Percentiles rank a stretch among this genome's conserved stretches.
Conservation (phyloP, 2,113 vertebrate genomes). For the Phrynocephalus versicolor region DNA sequence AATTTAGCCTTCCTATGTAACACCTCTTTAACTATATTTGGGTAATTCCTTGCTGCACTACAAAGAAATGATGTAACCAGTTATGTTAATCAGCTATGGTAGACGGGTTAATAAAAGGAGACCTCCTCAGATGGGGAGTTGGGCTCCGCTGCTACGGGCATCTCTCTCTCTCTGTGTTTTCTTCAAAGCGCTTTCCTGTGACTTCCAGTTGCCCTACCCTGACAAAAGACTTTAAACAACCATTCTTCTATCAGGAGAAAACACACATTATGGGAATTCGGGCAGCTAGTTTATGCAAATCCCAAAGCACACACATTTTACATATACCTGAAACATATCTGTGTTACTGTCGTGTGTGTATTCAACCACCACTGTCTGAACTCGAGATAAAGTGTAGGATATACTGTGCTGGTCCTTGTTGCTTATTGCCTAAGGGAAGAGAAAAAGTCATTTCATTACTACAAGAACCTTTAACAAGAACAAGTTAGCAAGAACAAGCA, state of each 20-base stretch:
- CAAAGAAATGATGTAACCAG: too few relatives aligned
- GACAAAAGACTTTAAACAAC: too few relatives aligned
- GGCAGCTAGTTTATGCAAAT: background rate
- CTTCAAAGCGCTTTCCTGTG: too few relatives aligned
- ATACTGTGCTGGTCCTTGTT: constrained; percentile 99
- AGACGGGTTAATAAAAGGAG: too few relatives aligned
- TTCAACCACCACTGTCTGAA: constrained; percentile 97
- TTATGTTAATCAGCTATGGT: too few relatives aligned
- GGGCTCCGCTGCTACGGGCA: too few relatives aligned
- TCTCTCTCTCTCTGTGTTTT: too few relatives aligned
- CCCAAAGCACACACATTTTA: constrained; percentile 7
- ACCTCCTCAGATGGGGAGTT: too few relatives aligned
- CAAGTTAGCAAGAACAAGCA: background rate
- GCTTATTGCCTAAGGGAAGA: constrained; percentile 90
- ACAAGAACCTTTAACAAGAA: background rate
- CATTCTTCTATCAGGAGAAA: background rate
- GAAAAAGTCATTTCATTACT: background rate
- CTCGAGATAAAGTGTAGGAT: constrained; percentile 96
- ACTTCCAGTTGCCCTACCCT: too few relatives aligned
- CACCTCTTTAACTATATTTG: too few relatives aligned
- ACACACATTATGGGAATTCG: background rate
- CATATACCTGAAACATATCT: constrained; percentile 94
- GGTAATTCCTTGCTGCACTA: too few relatives aligned
- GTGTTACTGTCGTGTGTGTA: constrained; percentile 97
- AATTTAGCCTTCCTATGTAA: too few relatives aligned